Base-by-base conservation (phyloP, 2,888 invertebrate genomes). In the Taphrorychus bicolor region DNA sequence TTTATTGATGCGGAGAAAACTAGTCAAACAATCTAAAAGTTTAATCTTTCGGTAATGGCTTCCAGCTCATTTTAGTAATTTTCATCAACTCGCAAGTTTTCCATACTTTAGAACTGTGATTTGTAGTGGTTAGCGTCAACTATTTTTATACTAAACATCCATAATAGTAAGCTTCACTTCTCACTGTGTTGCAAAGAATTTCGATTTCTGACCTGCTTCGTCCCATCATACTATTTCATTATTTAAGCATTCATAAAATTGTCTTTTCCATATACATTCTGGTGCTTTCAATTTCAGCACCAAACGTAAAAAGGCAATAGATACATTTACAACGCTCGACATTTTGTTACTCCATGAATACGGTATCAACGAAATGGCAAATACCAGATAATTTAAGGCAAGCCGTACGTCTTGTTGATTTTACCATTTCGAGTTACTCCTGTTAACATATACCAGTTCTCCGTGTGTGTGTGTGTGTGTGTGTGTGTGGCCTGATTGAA, bases 381-480 rank as follows among this genome's bases (percentile, higher is more conserved):
- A 21, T 32, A 14, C 42, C 18, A 3, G 14, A 17, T 42, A 11
- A 32, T 14, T 16, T 32, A 57, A 42, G 49, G 45, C 49, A 48
- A 45, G 49, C 59, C 32, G 51, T 65, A 65, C 42, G 53, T 65
- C 65, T 65, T 58, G 57, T 65, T 32, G 53, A 53, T 45, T 52
- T 53, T 45, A 24, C 16, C 49, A 57, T 42, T 59, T 48, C 53
- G 23, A 65, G 49, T 51, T 51, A 59, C 53, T 57, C 59, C 45
- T 65, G 65, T 65, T 65, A 65, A 65, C 65, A 65, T 51, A 52
- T 32, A 58, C 59, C 59, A 59, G 45, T 9, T 45, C 59, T 65
- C 59, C 65, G 53, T 65, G 65, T 65, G 52, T n/a, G n/a, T n/a
- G n/a, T n/a, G n/a, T n/a, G n/a, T n/a, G n/a, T n/a, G n/a, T n/a